Conservation (phyloP, 1,140 invertebrate species). For the Portunus trituberculatus region DNA sequence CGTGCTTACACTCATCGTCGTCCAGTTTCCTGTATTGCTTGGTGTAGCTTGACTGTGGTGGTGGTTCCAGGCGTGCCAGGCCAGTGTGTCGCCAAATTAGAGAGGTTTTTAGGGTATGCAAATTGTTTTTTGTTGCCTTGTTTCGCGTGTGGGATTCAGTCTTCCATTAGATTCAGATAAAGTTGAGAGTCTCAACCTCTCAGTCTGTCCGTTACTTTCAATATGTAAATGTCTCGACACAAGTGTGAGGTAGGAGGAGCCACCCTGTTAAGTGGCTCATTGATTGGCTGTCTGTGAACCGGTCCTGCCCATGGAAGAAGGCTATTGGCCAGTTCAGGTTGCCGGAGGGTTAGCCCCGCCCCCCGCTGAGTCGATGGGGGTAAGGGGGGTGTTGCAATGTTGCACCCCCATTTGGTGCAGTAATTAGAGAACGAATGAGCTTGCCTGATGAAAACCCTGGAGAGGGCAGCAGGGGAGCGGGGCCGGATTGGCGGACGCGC, state of each 20-base stretch:
- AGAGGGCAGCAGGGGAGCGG: constrained; percentile 67
- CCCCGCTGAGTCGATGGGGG: constrained; percentile 71
- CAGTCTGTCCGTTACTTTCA: constrained; percentile 74
- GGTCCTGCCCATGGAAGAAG: constrained; percentile 68
- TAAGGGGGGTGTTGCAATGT: constrained; percentile 74
- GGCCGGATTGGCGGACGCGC: constrained; percentile 65
- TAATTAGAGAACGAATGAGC: constrained; percentile 76
- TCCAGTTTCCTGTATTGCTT: constrained; percentile 26
- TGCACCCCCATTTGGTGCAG: constrained; percentile 76
- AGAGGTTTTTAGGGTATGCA: constrained; percentile 73
- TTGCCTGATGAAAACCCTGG: constrained; percentile 74
- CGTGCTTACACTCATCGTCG: constrained; percentile 38
- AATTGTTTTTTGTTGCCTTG: constrained; percentile 72
- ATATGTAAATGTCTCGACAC: constrained; percentile 72
- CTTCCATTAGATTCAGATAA: constrained; percentile 73
- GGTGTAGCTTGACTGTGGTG: background rate
- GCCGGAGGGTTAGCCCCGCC: constrained; percentile 74
- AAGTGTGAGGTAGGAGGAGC: constrained; percentile 75
- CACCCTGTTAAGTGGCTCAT: constrained; percentile 73
- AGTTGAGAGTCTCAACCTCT: constrained; percentile 64
- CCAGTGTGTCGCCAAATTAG: constrained; percentile 67
- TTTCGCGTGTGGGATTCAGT: constrained; percentile 63
- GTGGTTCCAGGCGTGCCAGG: background rate
- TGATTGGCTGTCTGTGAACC: constrained; percentile 74
- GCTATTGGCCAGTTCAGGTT: constrained; percentile 69